phyloP scores from a whole-genome alignment of 2,888 invertebrate genomes.

The Sinotaia quadrata region DNA sequence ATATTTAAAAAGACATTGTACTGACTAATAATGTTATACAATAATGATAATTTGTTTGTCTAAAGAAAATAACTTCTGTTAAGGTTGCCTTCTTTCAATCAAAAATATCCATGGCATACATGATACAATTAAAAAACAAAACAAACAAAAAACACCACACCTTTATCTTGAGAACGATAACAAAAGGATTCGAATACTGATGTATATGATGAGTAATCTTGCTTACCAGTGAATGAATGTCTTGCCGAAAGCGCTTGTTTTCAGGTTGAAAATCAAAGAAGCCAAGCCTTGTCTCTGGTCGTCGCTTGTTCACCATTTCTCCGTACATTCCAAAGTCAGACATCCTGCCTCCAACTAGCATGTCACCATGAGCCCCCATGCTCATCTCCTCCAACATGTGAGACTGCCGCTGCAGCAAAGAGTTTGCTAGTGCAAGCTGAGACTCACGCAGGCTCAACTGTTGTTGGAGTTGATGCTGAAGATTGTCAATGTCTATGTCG shows the following conservation, averaged over 20 bases:
- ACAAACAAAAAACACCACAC: too few species aligned
- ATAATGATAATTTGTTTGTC: too few species aligned
- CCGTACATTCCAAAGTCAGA: slow-evolving; percentile 4
- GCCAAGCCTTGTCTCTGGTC: slow-evolving; percentile 4
- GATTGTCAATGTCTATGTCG: slow-evolving; percentile 21
- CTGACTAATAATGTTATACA: too few species aligned
- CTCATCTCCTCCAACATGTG: slow-evolving; percentile 23
- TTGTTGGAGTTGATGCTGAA: slow-evolving; percentile 32
- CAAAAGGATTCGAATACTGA: too few species aligned
- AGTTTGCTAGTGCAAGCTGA: slow-evolving; percentile 40
- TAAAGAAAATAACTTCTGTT: too few species aligned
- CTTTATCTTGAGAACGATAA: too few species aligned
- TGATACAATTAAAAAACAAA: too few species aligned
- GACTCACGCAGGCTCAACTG: slow-evolving; percentile 35
- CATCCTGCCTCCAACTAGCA: not conserved
- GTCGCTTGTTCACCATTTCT: slow-evolving; percentile 19
- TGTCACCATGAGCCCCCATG: slow-evolving; percentile 6
- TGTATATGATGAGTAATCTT: too few species aligned
- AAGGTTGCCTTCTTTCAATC: too few species aligned
- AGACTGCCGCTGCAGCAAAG: slow-evolving; percentile 36
- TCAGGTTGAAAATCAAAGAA: slow-evolving; percentile 1
- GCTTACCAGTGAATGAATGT: slow-evolving; percentile 16
- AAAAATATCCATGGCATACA: too few species aligned
- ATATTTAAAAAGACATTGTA: too few species aligned
- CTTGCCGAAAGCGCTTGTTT: slow-evolving; percentile 15